Evolutionary conservation across 2,888 invertebrate species (phyloP), one percentile per base, ranked within the genome.

Genomic region (Ptychoptera contaminata): DNA sequence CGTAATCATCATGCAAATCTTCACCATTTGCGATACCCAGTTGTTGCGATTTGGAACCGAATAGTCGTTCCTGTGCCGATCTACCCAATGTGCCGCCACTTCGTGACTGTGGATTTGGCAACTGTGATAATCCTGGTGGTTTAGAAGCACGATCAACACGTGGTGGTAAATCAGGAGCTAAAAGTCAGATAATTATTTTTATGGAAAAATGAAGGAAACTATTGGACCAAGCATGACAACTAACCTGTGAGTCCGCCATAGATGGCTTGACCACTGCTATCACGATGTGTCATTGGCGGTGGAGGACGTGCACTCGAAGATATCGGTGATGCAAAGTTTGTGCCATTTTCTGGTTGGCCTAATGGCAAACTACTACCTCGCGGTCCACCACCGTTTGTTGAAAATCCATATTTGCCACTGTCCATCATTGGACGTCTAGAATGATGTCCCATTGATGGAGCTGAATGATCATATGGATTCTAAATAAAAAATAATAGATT

Each of bases 121-220:
- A 72, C 50, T 73, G 52, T 44, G 67, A 52, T 49, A 67, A 69
- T 0, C 75, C 74, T n/a, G 75, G 73, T 0, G 91, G 91, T 57
- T 91, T 83, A 2, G 71, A 77, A 46, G 77, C 81, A 29, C 85
- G 70, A 63, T 86, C 81, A 16, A 88, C 77, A 44, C 87, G 73
- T 2, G 91, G 91, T 0, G 91, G 91, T 47, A 90, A 64, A 68
- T 90, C 88, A 2, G 88, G 87, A 2, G 60, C 65, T 52, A n/a
- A 32, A 9, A 9, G 34, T 16, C 2, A 8, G 36, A 35, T n/a
- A 29, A 14, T 32, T 44, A 11, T 34, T 37, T 39, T 35, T 39
- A 23, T 34, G 23, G 30, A 32, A 38, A 44, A 29, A 12, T 14
- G 15, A 39, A 9, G 8, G 11, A 11, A 16, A 32, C 4, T 30